Base-by-base conservation (phyloP, 2,888 invertebrate genomes). In the Lamproptera curius region DNA sequence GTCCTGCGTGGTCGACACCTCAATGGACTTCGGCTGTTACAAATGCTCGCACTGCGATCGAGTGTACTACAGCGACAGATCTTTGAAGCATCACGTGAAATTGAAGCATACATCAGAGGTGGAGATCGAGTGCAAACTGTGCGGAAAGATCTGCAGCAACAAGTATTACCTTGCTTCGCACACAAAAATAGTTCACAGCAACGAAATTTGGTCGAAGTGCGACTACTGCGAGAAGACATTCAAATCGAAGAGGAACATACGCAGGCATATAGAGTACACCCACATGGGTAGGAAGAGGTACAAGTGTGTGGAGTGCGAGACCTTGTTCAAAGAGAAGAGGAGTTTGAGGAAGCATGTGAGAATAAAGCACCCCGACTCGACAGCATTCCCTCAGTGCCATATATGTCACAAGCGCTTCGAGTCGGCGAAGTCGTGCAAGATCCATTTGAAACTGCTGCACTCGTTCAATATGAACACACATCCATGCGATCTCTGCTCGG, bases 391-490 rank as follows among this genome's bases (percentile, higher is more conserved):
- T 0, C 79, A 82, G 41, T 85, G 84, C 35, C 82, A 83, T 37
- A 73, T 84, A 0, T 85, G 84, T 45, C 55, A 72, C 1, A 81
- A 80, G 42, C 57, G 80, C 1, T 85, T 85, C 26, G 85, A 85
- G 47, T 84, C 84, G 0, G 85, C 84, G 0, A 83, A 83, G 47
- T 80, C 85, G 0, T 83, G 84, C 31, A 83, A 82, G 28, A 79
- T 80, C 36, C 84, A 85, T 52, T 39, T 84, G 0, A 83, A 84
- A 38, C 47, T 81, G 0, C 13, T 82, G 0, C 84, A 85, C 51
- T 81, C 82, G 0, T 77, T 77, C 48, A 79, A 82, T 15, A 74
- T 80, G 76, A 76, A 78, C 23, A 81, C 82, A 0, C 66, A 71
- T 40, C 83, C 84, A 0, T 84, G 84, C 13, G 73, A 80, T 34